A percentile compares a stretch with the other conserved stretches of the same genome.
Conservation (phyloP, 2,888 invertebrate genomes). For the Ganaspis brasiliensis region DNA sequence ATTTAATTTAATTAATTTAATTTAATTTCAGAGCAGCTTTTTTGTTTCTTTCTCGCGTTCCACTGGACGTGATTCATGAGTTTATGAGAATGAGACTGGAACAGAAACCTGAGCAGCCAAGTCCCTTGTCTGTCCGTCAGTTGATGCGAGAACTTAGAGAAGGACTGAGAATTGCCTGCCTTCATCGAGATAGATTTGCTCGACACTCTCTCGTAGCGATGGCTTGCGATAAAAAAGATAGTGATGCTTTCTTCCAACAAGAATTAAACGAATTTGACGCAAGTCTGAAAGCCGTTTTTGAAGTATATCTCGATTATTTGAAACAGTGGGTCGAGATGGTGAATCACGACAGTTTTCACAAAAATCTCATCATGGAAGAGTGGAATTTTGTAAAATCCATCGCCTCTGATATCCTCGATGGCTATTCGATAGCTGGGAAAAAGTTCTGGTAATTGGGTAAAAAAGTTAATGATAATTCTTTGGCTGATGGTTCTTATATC, state of each 20-base stretch:
- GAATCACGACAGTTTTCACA: constrained; percentile 85
- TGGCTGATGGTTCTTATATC: no score
- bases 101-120: constrained; percentile 91
- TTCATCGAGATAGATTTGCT: constrained; percentile 89
- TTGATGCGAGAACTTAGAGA: constrained; percentile 95
- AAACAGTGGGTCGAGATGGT: constrained; percentile 89
- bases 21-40: constrained; percentile 89
- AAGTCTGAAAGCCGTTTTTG: constrained; percentile 88
- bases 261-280: constrained; percentile 88
- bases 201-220: constrained; percentile 85
- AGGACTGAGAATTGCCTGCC: constrained; percentile 91
- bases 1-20: no score
- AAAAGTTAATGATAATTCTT: background rate
- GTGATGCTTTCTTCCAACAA: constrained; percentile 82
- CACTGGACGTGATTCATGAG: constrained; percentile 95
- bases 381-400: constrained; percentile 93
- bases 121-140: constrained; percentile 93
- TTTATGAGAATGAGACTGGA: constrained; percentile 93
- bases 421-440: constrained; percentile 87
- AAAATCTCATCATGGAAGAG: constrained; percentile 91
- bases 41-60: constrained; percentile 91
- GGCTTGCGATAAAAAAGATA: constrained; percentile 81
- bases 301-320: constrained; percentile 93
- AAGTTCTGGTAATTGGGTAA: constrained; percentile 86
- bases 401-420: constrained; percentile 89